Percentiles rank a stretch among this genome's conserved stretches.
Evolutionary conservation across 1,140 invertebrate genomes (phyloP).

Genomic region (Bicyclus anynana): DNA sequence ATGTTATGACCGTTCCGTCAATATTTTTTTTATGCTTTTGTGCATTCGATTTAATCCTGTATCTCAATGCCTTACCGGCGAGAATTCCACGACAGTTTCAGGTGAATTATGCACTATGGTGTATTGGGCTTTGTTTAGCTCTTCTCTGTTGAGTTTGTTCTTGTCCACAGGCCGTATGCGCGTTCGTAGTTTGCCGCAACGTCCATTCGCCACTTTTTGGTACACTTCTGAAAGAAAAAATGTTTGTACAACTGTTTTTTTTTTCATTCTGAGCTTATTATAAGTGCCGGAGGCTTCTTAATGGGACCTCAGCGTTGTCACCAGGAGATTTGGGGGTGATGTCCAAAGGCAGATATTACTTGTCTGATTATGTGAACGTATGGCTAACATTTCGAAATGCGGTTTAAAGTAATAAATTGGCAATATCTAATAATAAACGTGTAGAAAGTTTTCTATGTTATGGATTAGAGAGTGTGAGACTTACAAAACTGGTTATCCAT

Average conservation of each 20-base stretch:
- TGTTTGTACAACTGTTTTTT: not conserved
- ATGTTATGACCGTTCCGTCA: conserved; percentile 6
- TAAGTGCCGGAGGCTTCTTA: too few species aligned
- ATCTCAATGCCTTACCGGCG: conserved; percentile 15
- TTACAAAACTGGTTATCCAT: too few species aligned
- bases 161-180: conserved; percentile 57
- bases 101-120: conserved; percentile 44
- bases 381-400: too few species aligned
- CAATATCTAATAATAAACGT: too few species aligned
- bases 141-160: conserved; percentile 52
- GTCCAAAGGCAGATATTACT: too few species aligned
- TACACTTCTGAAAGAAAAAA: conserved; percentile 49
- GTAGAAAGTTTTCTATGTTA: too few species aligned
- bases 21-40: not conserved
- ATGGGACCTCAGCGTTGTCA: too few species aligned
- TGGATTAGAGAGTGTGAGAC: too few species aligned
- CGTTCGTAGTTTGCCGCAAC: conserved; percentile 58
- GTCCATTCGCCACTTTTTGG: conserved; percentile 57
- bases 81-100: conserved; percentile 52
- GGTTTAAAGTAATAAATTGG: too few species aligned
- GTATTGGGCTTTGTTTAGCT: conserved; percentile 59
- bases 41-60: not conserved
- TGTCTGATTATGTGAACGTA: too few species aligned
- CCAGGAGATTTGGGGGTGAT: too few species aligned
- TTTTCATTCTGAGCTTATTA: too few species aligned